Evolutionary conservation across 1,140 invertebrate genomes (phyloP).

Genomic region (Aphaenogaster floridana): DNA sequence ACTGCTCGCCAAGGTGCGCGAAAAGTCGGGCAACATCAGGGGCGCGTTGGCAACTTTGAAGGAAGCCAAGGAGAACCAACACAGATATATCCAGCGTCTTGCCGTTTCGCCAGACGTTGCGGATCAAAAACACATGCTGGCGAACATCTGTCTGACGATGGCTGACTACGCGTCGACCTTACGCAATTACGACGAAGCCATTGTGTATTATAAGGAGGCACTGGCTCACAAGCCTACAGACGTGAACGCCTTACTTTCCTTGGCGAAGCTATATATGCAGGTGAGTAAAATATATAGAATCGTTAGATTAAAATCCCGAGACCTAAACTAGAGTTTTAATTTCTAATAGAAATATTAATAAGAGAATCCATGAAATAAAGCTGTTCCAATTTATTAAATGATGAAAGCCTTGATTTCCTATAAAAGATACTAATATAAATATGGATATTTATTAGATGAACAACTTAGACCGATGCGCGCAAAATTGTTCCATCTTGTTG

Average conservation of each 20-base stretch:
- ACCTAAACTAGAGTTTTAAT: neutral
- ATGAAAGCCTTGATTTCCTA: neutral
- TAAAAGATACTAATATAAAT: constrained; percentile 5
- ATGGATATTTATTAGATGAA: constrained; percentile 88
- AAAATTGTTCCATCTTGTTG: constrained; percentile 94
- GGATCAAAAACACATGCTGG: constrained; percentile 88
- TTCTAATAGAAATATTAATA: neutral
- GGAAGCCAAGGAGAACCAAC: constrained; percentile 90
- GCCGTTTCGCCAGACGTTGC: constrained; percentile 86
- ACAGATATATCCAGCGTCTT: constrained; percentile 89
- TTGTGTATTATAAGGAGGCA: constrained; percentile 95
- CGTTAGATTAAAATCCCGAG: constrained; percentile 5
- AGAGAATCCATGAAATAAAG: neutral
- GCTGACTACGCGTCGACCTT: constrained; percentile 89
- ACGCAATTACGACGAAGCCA: constrained; percentile 91
- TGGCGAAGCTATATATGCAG: constrained; percentile 96
- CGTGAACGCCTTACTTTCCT: constrained; percentile 90
- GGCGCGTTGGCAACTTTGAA: constrained; percentile 89
- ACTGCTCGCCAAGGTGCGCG: constrained; percentile 90
- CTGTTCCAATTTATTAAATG: neutral
- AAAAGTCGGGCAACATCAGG: constrained; percentile 89
- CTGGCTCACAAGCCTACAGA: constrained; percentile 93
- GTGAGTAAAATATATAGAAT: constrained; percentile 81
- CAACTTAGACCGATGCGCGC: constrained; percentile 93
- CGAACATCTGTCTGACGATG: constrained; percentile 90